phyloP scores from a whole-genome alignment of 2,888 invertebrate species.

The Cheilosia grossa region DNA sequence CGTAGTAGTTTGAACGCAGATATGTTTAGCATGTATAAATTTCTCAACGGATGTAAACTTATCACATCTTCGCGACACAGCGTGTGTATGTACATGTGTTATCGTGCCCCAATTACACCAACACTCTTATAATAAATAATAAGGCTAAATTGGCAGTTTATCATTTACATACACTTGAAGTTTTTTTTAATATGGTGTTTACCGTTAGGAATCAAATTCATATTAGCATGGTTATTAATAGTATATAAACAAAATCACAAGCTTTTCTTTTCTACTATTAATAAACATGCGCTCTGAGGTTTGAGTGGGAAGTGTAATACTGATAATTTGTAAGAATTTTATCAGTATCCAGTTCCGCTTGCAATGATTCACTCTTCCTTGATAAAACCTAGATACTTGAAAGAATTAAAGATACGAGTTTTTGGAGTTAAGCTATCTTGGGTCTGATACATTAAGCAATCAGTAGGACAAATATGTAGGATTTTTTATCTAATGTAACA shows the following conservation, averaged over 20 bases:
- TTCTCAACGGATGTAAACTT: constrained; percentile 53
- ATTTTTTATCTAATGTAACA: not conserved
- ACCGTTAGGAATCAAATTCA: constrained; percentile 14
- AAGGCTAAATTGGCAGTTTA: constrained; percentile 23
- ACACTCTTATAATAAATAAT: constrained; percentile 45
- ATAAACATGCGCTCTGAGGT: constrained; percentile 17
- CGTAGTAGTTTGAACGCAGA: not conserved
- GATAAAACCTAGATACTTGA: constrained; percentile 2
- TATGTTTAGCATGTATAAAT: not conserved
- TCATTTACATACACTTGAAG: constrained; percentile 1
- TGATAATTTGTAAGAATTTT: constrained; percentile 67
- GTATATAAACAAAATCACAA: not conserved
- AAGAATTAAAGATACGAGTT: not conserved
- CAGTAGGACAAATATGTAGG: not conserved
- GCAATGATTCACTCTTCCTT: constrained; percentile 75
- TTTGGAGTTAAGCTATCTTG: not conserved
- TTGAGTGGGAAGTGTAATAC: constrained; percentile 45
- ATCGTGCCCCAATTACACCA: constrained; percentile 54
- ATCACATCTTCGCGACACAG: constrained; percentile 37
- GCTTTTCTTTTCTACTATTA: not conserved
- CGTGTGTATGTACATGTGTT: not conserved
- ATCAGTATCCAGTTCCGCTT: constrained; percentile 81
- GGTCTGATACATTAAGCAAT: not conserved
- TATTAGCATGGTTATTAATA: constrained; percentile 7
- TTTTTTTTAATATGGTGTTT: not conserved